A percentile compares a stretch with the other conserved stretches of the same genome.
phyloP scores from a whole-genome alignment of 2,888 invertebrate species.

The Troides oblongomaculatus region DNA sequence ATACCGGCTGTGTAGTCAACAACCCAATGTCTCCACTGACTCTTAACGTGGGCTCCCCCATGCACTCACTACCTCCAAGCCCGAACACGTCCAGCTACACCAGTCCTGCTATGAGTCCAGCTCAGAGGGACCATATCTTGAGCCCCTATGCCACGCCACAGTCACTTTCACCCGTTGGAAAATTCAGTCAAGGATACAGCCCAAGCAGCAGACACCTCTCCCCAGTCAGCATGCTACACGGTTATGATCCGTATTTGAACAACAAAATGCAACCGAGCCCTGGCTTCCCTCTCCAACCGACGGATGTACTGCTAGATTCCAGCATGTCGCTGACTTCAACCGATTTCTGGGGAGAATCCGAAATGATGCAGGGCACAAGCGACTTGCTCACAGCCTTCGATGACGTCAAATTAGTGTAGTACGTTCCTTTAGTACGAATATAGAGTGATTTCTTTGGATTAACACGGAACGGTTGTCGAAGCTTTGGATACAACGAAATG shows the following conservation, averaged over 20 bases:
- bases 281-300: slow-evolving; percentile 48
- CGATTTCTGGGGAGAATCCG: slow-evolving; percentile 66
- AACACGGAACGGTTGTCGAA: slow-evolving; percentile 37
- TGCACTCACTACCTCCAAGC: slow-evolving; percentile 64
- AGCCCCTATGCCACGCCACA: slow-evolving; percentile 68
- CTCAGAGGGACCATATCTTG: slow-evolving; percentile 54
- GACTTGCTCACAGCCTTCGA: slow-evolving; percentile 67
- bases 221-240: slow-evolving; percentile 54
- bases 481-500: slow-evolving; percentile 8
- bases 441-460: slow-evolving; percentile 51
- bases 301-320: slow-evolving; percentile 57
- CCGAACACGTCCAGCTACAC: slow-evolving; percentile 59
- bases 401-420: slow-evolving; percentile 65
- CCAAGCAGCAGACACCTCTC: slow-evolving; percentile 55
- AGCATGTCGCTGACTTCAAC: slow-evolving; percentile 50
- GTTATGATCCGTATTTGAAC: slow-evolving; percentile 65
- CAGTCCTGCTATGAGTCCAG: slow-evolving; percentile 67
- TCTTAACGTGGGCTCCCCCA: slow-evolving; percentile 59
- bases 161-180: slow-evolving; percentile 62
- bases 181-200: slow-evolving; percentile 57
- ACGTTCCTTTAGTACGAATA: background rate
- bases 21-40: slow-evolving; percentile 64
- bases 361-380: slow-evolving; percentile 60
- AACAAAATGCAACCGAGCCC: slow-evolving; percentile 71
- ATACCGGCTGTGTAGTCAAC: slow-evolving; percentile 36